Conservation (phyloP, 1,140 invertebrate species). For the Marisa cornuarietis region DNA sequence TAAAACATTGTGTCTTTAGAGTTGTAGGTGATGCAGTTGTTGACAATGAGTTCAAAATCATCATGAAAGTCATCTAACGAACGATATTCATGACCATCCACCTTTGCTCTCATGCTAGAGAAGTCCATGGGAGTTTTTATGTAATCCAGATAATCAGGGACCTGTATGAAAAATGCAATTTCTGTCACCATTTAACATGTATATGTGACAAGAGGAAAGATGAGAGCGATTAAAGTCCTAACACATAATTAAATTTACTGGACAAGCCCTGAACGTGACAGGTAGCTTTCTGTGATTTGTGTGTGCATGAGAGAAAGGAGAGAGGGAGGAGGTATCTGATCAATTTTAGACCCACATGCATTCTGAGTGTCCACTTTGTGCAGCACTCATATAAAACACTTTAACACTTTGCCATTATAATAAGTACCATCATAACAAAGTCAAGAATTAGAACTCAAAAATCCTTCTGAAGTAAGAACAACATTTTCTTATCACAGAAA, state of each 20-base stretch:
- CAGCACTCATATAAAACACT: no score
- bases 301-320: background rate
- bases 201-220: background rate
- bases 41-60: slow-evolving; percentile 94
- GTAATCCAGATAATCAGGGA: slow-evolving; percentile 91
- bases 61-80: slow-evolving; percentile 82
- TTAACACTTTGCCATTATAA: no score
- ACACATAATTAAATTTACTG: background rate
- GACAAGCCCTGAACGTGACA: background rate
- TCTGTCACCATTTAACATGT: background rate
- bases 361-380: no score
- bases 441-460: no score
- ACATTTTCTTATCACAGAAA: no score
- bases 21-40: slow-evolving; percentile 94
- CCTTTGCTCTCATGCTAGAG: slow-evolving; percentile 87
- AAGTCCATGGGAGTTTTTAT: slow-evolving; percentile 96
- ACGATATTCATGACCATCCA: slow-evolving; percentile 80
- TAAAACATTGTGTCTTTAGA: slow-evolving; percentile 87
- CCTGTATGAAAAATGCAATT: slow-evolving; percentile 64
- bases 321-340: background rate
- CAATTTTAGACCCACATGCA: no score
- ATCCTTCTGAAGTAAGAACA: no score
- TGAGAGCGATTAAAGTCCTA: background rate
- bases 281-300: background rate
- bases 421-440: no score